Conservation (phyloP, 2,113 vertebrate genomes). For the Mobula hypostoma region DNA sequence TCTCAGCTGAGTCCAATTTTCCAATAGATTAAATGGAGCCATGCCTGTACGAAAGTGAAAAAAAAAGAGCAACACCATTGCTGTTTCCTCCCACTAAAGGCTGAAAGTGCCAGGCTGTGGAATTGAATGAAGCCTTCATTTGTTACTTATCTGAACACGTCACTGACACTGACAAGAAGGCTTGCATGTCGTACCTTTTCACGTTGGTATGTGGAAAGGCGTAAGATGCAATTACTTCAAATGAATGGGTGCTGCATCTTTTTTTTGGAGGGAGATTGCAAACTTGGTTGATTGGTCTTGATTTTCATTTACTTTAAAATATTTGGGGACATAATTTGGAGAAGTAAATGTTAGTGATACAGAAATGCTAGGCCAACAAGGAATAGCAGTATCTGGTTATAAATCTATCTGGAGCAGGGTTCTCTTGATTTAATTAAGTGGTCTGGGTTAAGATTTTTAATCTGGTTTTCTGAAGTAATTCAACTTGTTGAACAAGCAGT, state of each 20-base stretch:
- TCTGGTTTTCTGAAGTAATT: background rate
- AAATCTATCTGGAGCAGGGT: background rate
- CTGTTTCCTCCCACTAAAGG: background rate
- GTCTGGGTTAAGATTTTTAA: background rate
- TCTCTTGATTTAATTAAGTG: background rate
- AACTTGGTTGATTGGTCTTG: background rate
- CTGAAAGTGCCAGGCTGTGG: background rate
- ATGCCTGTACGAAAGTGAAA: background rate
- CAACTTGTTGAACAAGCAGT: background rate
- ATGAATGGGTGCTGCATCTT: background rate
- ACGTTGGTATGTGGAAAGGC: no score
- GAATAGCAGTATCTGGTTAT: background rate
- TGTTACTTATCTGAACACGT: background rate
- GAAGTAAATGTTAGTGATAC: background rate
- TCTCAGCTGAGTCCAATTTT: slow-evolving; percentile 38
- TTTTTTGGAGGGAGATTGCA: background rate
- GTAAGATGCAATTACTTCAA: background rate
- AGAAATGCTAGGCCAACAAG: background rate
- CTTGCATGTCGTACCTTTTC: no score
- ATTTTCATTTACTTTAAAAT: background rate
- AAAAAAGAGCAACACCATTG: background rate
- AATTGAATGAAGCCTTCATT: background rate
- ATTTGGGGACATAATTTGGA: background rate
- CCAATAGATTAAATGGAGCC: background rate
- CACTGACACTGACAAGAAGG: background rate